Conservation (phyloP, 2,888 invertebrate species). For the Lamellibrachia columna region DNA sequence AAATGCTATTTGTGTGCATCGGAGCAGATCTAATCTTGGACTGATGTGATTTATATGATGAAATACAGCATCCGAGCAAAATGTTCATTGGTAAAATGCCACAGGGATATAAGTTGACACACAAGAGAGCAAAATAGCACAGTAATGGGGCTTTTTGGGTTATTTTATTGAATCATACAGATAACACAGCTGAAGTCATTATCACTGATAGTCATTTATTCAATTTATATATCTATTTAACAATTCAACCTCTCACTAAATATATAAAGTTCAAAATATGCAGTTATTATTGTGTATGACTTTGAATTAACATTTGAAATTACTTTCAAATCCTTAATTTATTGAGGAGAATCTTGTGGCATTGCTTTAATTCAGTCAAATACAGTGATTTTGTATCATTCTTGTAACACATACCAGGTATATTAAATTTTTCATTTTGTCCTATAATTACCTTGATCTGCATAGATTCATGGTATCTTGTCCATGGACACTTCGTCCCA, state of each 20-base stretch:
- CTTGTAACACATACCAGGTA: too few relatives aligned
- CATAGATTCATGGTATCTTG: not conserved
- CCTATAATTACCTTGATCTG: not conserved
- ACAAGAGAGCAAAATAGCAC: not conserved
- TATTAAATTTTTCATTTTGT: not conserved
- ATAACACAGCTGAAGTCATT: not conserved
- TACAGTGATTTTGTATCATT: too few relatives aligned
- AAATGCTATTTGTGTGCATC: conserved; percentile 5
- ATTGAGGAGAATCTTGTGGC: not conserved
- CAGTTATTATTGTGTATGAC: not conserved
- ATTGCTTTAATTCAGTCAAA: too few relatives aligned
- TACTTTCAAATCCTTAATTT: not conserved
- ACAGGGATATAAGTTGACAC: not conserved
- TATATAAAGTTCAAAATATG: not conserved
- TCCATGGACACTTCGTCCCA: too few relatives aligned
- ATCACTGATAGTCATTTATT: not conserved
- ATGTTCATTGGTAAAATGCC: not conserved
- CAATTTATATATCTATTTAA: not conserved
- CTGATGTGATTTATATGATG: conserved; percentile 11
- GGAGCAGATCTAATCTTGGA: conserved; percentile 3
- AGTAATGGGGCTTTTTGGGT: not conserved
- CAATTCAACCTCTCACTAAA: not conserved
- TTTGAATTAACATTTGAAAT: not conserved
- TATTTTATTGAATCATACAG: not conserved
- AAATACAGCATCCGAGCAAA: not conserved